Conservation (phyloP, 2,797 vertebrate species). For the Cryptoprocta ferox region DNA sequence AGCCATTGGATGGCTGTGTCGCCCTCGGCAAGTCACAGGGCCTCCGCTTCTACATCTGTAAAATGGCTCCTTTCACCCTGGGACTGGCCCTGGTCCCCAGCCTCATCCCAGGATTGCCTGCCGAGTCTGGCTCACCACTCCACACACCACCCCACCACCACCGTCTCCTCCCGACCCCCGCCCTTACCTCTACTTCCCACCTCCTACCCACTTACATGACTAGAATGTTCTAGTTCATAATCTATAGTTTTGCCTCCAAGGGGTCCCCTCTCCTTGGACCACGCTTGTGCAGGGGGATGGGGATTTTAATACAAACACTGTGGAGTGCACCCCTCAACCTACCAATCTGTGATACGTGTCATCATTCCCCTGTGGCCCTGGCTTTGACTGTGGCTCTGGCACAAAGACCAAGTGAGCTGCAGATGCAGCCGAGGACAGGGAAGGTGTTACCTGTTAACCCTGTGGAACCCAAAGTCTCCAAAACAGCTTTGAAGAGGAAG, state of each 20-base stretch:
- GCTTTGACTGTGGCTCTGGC: not conserved
- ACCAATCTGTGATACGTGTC: not conserved
- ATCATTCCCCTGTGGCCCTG: conserved; percentile 6
- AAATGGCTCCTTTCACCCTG: not conserved
- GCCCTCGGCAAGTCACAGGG: not conserved
- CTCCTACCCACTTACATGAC: not conserved
- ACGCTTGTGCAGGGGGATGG: not conserved
- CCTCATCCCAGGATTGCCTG: not conserved
- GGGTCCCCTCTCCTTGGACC: not conserved
- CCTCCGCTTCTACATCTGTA: not conserved
- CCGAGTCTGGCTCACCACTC: not conserved
- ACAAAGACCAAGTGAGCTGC: conserved; percentile 56
- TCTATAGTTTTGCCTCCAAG: not conserved
- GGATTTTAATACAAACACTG: not conserved
- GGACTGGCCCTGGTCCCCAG: not conserved
- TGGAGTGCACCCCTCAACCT: not conserved
- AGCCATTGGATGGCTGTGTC: not conserved
- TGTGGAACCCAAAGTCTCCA: not conserved
- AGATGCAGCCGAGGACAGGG: conserved; percentile 12
- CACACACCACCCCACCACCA: not conserved
- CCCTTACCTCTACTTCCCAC: not conserved
- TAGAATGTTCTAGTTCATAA: not conserved
- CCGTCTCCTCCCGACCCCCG: not conserved
- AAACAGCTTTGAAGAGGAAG: not conserved
- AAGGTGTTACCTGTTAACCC: not conserved